These are phyloP conservation scores for Phoebastria nigripes DNA, from an alignment of 2,797 vertebrate genomes.

Conservation along the genomic window DNA sequence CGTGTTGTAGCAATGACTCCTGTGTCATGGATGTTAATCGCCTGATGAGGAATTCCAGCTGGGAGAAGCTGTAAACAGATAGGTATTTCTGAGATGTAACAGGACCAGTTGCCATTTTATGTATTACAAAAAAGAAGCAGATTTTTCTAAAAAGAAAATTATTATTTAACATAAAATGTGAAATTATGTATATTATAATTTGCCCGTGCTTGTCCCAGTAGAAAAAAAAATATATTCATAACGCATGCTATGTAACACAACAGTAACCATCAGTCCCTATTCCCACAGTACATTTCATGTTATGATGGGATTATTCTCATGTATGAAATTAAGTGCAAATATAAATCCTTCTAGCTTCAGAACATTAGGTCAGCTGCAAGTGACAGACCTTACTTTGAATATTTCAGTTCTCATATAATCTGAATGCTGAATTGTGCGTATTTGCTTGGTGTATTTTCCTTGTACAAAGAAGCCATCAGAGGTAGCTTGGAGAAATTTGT, in stretches of 20 bases:
- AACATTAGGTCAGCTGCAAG: neutral
- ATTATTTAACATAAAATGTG: neutral
- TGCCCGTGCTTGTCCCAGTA: neutral
- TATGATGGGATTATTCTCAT: neutral
- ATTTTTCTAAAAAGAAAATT: neutral
- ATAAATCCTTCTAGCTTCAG: neutral
- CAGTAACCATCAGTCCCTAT: neutral
- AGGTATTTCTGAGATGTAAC: neutral
- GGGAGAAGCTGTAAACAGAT: neutral
- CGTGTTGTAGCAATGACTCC: neutral
- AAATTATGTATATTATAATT: neutral
- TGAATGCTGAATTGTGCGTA: neutral
- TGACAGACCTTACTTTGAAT: neutral
- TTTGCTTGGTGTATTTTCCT: neutral
- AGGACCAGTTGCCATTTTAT: neutral
- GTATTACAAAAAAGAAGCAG: neutral
- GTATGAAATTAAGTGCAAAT: neutral
- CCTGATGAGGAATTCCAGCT: neutral
- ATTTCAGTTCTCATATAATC: neutral
- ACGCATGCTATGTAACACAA: neutral
- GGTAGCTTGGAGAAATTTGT: neutral
- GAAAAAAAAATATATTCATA: neutral
- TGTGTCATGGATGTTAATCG: neutral
- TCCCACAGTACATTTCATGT: neutral
- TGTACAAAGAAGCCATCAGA: neutral